Evolutionary conservation across 2,113 vertebrate species (phyloP).

Genomic region (Cyprinodon brontotheroides): DNA sequence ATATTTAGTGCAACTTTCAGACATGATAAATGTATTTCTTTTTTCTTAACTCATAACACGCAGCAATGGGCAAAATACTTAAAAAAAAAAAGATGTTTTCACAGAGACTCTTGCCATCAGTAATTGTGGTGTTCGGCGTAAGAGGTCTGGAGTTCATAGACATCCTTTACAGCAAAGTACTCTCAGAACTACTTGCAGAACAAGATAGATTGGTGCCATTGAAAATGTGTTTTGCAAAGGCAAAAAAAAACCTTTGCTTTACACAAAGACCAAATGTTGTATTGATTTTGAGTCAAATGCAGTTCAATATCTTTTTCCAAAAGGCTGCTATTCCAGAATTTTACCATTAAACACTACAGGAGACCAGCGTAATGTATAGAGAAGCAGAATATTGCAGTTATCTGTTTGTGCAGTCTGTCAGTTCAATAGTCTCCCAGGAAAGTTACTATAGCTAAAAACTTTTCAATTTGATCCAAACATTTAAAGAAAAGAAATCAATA

Average conservation of each 20-base stretch:
- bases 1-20: background rate
- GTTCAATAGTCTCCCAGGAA: background rate
- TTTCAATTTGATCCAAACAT: background rate
- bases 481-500: background rate
- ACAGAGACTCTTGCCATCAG: constrained; percentile 6
- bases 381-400: background rate
- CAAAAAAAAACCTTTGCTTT: constrained; percentile 7
- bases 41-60: constrained; percentile 1
- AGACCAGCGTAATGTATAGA: background rate
- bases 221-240: constrained; percentile 22
- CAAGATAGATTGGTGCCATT: constrained; percentile 1
- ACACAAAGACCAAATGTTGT: background rate
- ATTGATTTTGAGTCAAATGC: constrained; percentile 37
- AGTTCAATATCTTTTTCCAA: constrained; percentile 27
- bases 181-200: constrained; percentile 18
- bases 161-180: constrained; percentile 7
- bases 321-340: background rate
- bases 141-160: constrained; percentile 25
- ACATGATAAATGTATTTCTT: background rate
- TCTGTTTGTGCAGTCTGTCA: background rate
- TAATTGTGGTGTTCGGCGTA: constrained; percentile 3
- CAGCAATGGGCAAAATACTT: background rate
- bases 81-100: constrained; percentile 4
- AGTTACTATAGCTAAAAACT: background rate
- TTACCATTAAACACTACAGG: background rate